A percentile compares a stretch with the other conserved stretches of the same genome.
Conservation (phyloP, 2,113 vertebrate species). For the Xerus inauris region DNA sequence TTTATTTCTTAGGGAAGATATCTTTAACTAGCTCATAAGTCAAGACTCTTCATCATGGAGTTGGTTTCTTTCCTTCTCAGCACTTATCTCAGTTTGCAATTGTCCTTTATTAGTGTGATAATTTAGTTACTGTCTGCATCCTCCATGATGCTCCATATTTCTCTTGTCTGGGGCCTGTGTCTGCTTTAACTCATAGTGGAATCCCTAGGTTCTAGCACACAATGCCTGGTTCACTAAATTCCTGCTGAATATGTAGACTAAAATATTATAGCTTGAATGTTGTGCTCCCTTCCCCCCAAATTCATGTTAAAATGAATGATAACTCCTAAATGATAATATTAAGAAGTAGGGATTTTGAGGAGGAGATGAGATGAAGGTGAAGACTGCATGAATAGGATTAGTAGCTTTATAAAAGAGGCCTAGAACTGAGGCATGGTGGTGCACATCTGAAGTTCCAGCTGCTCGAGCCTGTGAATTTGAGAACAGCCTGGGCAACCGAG, state of each 20-base stretch:
- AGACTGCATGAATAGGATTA: background rate
- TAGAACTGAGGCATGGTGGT: background rate
- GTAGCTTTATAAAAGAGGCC: background rate
- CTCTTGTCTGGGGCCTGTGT: background rate
- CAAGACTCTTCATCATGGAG: background rate
- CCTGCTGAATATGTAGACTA: background rate
- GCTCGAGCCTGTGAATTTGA: background rate
- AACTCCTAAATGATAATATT: background rate
- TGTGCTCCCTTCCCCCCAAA: background rate
- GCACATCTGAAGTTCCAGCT: background rate
- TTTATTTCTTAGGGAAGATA: slow-evolving; percentile 20
- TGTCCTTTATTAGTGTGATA: background rate
- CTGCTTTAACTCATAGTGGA: background rate
- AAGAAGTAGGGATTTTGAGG: background rate
- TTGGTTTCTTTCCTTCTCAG: background rate
- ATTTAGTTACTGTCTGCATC: background rate
- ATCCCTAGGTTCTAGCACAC: background rate
- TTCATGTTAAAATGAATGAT: background rate
- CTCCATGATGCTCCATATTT: background rate
- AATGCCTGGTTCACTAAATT: background rate
- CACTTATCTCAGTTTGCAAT: background rate
- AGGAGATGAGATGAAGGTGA: background rate
- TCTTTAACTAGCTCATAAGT: background rate
- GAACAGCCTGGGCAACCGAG: too few species aligned
- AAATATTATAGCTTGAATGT: background rate